A percentile compares a stretch with the other conserved stretches of the same genome.
Evolutionary conservation across 2,113 vertebrate species (phyloP).

Genomic region (Rhinolophus sinicus): DNA sequence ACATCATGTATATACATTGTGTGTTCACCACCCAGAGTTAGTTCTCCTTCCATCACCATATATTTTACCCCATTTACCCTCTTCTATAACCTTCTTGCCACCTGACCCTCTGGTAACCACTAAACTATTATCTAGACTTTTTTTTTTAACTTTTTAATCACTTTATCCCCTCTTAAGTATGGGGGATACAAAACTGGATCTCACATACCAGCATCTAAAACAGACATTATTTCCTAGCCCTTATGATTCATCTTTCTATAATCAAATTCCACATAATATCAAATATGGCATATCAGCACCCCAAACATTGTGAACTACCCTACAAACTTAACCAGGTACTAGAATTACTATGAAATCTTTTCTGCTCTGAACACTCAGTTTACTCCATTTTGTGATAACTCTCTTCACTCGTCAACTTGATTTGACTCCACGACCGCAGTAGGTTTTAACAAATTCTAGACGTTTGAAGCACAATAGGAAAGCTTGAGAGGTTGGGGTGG

Average conservation of each 20-base stretch:
- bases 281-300: not conserved
- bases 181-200: not conserved
- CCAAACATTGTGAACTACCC: not conserved
- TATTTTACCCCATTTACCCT: too few species aligned
- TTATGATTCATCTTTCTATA: not conserved
- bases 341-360: not conserved
- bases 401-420: constrained; percentile 3
- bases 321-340: not conserved
- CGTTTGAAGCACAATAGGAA: not conserved
- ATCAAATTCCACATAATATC: constrained; percentile 5
- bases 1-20: too few species aligned
- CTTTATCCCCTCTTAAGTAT: constrained; percentile 13
- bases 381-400: not conserved
- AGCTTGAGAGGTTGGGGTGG: not conserved
- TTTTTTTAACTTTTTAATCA: constrained; percentile 34
- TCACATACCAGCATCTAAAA: not conserved
- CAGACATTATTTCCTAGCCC: constrained; percentile 27
- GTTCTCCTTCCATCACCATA: too few species aligned
- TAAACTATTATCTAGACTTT: not conserved
- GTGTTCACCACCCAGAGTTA: too few species aligned
- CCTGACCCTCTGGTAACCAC: too few species aligned
- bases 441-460: not conserved
- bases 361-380: not conserved
- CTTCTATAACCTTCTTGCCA: too few species aligned
- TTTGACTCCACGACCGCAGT: not conserved